A percentile compares a stretch with the other conserved stretches of the same genome.
Conservation (phyloP, 2,797 vertebrate species). For the Pantherophis vulpinus region DNA sequence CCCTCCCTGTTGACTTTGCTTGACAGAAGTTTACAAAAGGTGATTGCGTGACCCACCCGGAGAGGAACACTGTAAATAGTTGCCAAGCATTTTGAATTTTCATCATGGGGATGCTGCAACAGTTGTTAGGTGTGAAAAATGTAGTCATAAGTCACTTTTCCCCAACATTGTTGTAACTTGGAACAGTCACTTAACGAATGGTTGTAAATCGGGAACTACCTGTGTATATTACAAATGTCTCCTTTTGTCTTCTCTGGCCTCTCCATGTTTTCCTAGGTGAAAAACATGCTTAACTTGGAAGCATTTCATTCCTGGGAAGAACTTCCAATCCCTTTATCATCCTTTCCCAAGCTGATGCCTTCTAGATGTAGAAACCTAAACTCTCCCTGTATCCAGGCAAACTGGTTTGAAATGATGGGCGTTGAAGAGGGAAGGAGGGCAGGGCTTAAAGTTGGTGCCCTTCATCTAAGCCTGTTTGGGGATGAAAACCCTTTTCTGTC, state of each 20-base stretch:
- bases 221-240: background rate
- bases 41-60: background rate
- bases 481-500: background rate
- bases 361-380: background rate
- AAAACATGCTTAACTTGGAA: background rate
- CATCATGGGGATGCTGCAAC: background rate
- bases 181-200: background rate
- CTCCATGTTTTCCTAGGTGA: no score
- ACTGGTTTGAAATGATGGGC: background rate
- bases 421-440: background rate
- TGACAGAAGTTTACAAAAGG: background rate
- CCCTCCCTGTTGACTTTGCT: background rate
- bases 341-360: background rate
- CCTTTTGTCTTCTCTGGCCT: no score
- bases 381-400: background rate
- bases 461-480: background rate
- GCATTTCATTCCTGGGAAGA: background rate
- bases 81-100: background rate
- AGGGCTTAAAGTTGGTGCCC: background rate
- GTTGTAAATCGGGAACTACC: background rate
- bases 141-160: background rate
- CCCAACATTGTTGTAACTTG: background rate
- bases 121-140: background rate
- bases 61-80: background rate
- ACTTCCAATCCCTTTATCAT: background rate